A percentile compares a stretch with the other conserved stretches of the same genome.
Conservation (phyloP, 1,140 invertebrate species). For the Brachionus calyciflorus region DNA sequence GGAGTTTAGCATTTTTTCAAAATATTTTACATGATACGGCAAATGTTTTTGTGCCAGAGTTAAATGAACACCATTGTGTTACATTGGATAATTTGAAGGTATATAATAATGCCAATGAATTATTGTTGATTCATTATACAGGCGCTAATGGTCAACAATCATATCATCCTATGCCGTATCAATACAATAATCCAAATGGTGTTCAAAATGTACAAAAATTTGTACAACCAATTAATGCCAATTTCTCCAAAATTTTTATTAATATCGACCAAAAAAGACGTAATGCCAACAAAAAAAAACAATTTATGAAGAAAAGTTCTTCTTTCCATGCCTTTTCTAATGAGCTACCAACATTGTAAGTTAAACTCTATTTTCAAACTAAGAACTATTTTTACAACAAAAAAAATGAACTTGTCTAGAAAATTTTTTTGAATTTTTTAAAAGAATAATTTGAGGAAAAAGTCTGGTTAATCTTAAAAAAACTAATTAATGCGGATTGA, state of each 20-base stretch:
- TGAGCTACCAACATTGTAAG: slow-evolving; percentile 34
- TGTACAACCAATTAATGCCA: slow-evolving; percentile 31
- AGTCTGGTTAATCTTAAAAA: too few species aligned
- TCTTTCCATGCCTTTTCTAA: slow-evolving; percentile 42
- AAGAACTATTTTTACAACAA: too few species aligned
- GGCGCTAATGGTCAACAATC: background rate
- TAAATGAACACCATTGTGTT: slow-evolving; percentile 38
- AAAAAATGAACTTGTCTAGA: background rate
- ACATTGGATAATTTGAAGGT: slow-evolving; percentile 30
- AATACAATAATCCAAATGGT: slow-evolving; percentile 3
- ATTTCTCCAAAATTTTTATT: slow-evolving; percentile 41
- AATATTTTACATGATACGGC: slow-evolving; percentile 36
- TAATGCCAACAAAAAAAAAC: slow-evolving; percentile 29
- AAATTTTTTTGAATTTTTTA: background rate
- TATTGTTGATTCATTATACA: slow-evolving; percentile 1
- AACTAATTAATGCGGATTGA: too few species aligned
- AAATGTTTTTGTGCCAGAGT: slow-evolving; percentile 36
- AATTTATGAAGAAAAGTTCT: slow-evolving; percentile 45
- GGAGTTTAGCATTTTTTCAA: slow-evolving; percentile 41
- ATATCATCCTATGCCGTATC: slow-evolving; percentile 8
- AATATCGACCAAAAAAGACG: slow-evolving; percentile 13
- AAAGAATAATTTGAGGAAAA: too few species aligned
- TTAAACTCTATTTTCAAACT: too few species aligned
- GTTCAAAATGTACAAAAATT: slow-evolving; percentile 48
- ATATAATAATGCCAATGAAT: slow-evolving; percentile 27